A percentile compares a stretch with the other conserved stretches of the same genome.
phyloP scores from a whole-genome alignment of 2,113 vertebrate genomes.

The Cygnus atratus region DNA sequence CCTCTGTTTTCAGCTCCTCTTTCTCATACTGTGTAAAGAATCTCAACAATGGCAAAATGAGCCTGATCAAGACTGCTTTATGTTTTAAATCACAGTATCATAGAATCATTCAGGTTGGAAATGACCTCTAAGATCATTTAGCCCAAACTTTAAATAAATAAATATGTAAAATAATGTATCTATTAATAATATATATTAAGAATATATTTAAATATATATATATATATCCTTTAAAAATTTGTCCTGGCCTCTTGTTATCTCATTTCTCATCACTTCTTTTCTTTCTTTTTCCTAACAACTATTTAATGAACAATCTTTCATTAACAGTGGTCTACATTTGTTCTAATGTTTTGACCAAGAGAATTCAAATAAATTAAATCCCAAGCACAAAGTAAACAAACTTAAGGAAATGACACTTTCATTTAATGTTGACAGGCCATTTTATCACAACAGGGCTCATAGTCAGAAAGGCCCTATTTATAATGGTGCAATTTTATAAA shows the following conservation, averaged over 20 bases:
- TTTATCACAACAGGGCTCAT: background rate
- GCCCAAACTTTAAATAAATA: too few relatives aligned
- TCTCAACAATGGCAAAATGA: background rate
- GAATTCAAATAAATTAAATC: background rate
- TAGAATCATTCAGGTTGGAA: too few relatives aligned
- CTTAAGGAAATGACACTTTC: background rate
- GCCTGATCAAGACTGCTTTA: background rate
- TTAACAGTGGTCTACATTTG: background rate
- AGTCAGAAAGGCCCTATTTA: background rate
- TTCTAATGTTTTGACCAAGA: background rate
- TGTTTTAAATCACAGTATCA: too few relatives aligned
- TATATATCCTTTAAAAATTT: background rate
- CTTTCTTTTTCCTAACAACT: background rate
- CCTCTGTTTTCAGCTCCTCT: background rate
- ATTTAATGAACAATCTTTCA: background rate
- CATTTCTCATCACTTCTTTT: background rate
- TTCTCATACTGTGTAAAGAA: background rate
- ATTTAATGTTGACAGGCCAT: background rate
- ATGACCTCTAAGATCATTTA: too few relatives aligned
- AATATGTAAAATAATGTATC: too few relatives aligned
- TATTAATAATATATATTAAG: too few relatives aligned
- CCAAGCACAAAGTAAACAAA: background rate
- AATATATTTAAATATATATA: too few relatives aligned
- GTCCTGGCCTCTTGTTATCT: background rate
- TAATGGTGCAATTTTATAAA: background rate